phyloP scores from a whole-genome alignment of 2,113 vertebrate species.

The mouse (Mus musculus) region DNA sequence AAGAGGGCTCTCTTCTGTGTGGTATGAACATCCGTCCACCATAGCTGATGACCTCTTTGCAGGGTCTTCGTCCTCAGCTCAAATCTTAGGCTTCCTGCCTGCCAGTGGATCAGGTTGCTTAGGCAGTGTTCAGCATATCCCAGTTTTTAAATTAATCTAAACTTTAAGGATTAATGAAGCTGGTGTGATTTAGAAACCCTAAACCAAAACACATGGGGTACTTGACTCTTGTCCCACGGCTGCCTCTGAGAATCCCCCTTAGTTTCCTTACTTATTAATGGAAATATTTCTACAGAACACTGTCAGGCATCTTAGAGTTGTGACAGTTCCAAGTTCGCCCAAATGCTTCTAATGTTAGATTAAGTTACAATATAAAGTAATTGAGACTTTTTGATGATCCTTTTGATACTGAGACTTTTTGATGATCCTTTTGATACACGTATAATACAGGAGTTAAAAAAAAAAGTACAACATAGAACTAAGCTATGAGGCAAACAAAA shows the following conservation, averaged over 20 bases:
- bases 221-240: not conserved
- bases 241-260: too few species aligned
- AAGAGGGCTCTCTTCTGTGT: not conserved
- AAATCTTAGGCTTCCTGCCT: not conserved
- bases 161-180: not conserved
- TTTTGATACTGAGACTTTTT: too few species aligned
- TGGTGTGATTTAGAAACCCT: not conserved
- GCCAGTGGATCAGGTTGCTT: not conserved
- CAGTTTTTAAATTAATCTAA: not conserved
- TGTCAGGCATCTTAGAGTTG: not conserved
- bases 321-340: not conserved
- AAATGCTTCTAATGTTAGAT: not conserved
- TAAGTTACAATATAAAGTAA: not conserved
- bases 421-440: not conserved
- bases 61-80: not conserved
- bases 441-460: conserved; percentile 8
- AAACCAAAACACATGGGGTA: not conserved
- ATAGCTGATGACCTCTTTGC: not conserved
- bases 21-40: too few species aligned
- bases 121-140: not conserved
- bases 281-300: not conserved
- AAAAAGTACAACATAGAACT: not conserved
- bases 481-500: not conserved
- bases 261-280: not conserved
- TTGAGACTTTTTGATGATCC: not conserved